Base-by-base conservation (phyloP, 2,113 vertebrate genomes). In the Indri indri region DNA sequence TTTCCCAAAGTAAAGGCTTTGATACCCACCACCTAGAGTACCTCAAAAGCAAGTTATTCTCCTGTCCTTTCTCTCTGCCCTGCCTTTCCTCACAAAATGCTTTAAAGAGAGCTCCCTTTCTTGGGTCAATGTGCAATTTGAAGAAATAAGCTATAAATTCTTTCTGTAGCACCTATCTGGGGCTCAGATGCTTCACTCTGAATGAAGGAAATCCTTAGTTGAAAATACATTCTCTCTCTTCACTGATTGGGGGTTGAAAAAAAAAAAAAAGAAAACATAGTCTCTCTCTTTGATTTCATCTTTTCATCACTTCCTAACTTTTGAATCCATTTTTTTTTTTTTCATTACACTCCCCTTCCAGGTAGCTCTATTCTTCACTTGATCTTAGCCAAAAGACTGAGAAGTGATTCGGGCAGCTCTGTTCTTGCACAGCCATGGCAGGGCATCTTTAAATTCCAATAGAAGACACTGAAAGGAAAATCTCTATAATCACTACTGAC, bases 401-500 rank as follows among this genome's bases (percentile, higher is more conserved):
- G 54, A 57, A 57, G 54, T 57, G 54, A 57, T 57, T 57, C 42
- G 40, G 71, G 85, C 23, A 76, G 50, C 32, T 90, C 79, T 82
- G 57, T 85, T 61, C 85, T 90, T 77, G 82, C 50, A 81, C 57
- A 47, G 84, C 30, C 8, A 50, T 61, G 80, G 92, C 85, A 95
- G 66, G 96, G 97, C 93, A 91, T 93, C 70, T 97, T 96, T 63
- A 52, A 96, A 94, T 97, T 98, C 98, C 98, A 92, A 66, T 37
- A 2, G 92, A 42, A 97, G 88, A 94, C 68, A 52, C 40, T 95
- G 95, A 95, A 82, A 96, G 90, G 95, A 91, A 91, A 96, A 84
- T 84, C 79, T 92, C 90, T 63, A 93, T 86, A 83, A 82, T 96
- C 80, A n/a, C 94, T 79, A 79, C 65, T 96, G 94, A 96, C 84